Evolutionary conservation across 2,888 invertebrate genomes (phyloP).

Genomic region (Mechanitis messenoides): DNA sequence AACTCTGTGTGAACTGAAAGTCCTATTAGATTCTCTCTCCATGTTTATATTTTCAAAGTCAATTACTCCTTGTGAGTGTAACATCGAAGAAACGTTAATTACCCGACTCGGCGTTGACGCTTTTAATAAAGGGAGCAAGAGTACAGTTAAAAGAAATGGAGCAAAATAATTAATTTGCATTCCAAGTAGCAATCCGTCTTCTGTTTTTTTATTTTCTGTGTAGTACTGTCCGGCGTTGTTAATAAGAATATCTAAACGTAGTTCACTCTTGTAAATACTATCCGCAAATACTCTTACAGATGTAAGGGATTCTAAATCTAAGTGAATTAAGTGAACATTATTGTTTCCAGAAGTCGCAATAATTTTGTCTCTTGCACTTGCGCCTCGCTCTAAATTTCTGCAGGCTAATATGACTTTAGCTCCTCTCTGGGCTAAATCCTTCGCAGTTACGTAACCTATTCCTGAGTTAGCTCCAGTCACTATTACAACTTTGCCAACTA

Average conservation of each 20-base stretch:
- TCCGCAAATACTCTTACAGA: conserved; percentile 77
- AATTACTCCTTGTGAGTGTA: conserved; percentile 37
- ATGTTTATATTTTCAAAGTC: conserved; percentile 33
- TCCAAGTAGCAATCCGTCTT: conserved; percentile 76
- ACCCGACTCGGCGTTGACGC: conserved; percentile 45
- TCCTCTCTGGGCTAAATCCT: conserved; percentile 80
- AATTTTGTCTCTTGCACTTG: conserved; percentile 55
- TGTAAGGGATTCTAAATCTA: conserved; percentile 68
- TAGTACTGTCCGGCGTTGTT: conserved; percentile 77
- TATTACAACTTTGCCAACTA: conserved; percentile 84
- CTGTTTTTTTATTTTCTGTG: conserved; percentile 56
- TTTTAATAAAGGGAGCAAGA: conserved; percentile 64
- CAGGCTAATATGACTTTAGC: conserved; percentile 88
- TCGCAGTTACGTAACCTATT: conserved; percentile 84
- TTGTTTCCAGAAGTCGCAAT: conserved; percentile 34
- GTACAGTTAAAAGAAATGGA: conserved; percentile 79
- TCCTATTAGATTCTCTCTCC: conserved; percentile 14
- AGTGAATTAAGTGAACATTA: conserved; percentile 47
- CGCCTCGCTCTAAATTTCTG: conserved; percentile 80
- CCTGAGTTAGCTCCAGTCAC: conserved; percentile 90
- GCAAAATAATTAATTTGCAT: conserved; percentile 79
- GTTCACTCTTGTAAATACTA: conserved; percentile 63
- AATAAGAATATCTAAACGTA: conserved; percentile 72
- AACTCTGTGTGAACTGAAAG: conserved; percentile 6
- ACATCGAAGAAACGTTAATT: conserved; percentile 45